Conservation (phyloP, 23 tunicate genomes). For the Phallusia fumigata region DNA sequence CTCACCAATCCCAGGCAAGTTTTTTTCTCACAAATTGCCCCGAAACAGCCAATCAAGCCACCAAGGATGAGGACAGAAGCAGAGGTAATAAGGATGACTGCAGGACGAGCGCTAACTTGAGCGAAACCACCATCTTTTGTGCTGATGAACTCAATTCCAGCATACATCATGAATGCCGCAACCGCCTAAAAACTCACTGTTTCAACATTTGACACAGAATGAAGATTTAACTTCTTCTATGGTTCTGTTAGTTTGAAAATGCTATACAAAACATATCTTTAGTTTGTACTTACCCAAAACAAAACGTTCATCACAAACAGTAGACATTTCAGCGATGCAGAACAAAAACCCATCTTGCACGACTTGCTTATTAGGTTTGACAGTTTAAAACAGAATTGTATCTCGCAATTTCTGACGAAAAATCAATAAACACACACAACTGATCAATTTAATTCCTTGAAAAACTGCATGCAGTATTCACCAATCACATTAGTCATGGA, state of each 20-base stretch:
- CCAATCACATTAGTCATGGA: too few species aligned
- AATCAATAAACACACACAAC: not conserved
- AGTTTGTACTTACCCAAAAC: constrained; percentile 53
- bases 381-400: not conserved
- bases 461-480: too few species aligned
- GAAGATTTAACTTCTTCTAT: too few species aligned
- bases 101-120: constrained; percentile 35
- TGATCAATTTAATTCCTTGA: not conserved
- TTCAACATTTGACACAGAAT: not conserved
- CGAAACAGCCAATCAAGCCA: constrained; percentile 46
- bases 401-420: not conserved
- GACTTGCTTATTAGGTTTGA: not conserved
- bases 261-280: not conserved
- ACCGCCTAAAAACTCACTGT: constrained; percentile 19
- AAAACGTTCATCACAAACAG: constrained; percentile 37
- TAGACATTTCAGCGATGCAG: constrained; percentile 44
- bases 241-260: too few species aligned
- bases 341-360: constrained; percentile 41
- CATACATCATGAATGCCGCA: constrained; percentile 53
- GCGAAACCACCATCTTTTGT: constrained; percentile 30
- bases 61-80: constrained; percentile 52
- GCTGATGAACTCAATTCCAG: constrained; percentile 36
- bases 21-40: constrained; percentile 54
- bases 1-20: constrained; percentile 64
- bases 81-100: constrained; percentile 39